Evolutionary conservation across 2,797 vertebrate species (phyloP), one percentile per base, ranked within the genome.

Genomic region (Florisuga fusca): DNA sequence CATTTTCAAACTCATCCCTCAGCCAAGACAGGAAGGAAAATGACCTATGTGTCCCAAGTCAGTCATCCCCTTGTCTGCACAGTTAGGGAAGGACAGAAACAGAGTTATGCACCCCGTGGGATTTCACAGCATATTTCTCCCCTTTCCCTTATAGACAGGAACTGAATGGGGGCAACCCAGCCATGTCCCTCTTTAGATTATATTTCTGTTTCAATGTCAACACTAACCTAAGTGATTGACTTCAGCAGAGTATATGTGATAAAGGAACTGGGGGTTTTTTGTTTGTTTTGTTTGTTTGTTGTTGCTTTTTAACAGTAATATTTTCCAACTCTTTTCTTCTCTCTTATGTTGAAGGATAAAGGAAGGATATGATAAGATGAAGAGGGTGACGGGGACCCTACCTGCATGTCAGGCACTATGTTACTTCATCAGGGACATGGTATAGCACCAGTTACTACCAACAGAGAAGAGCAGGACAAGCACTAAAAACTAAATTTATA

Each of bases 51-150:
- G 45, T 84, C 59, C 53, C 45, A 82, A 61, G 26, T 67, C 4
- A 6, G 50, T 41, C 43, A 62, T 26, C 7, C 67, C 23, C n/a
- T 23, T 53, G 31, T 5, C 69, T 64, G 19, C 18, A 8, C 7
- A 2, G 2, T 7, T 31, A 43, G 11, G 9, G 21, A n/a, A 74
- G 29, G 8, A 50, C 38, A 73, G 69, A 77, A 20, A 3, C 51
- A 72, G 43, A 82, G 11, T 12, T 31, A 8, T 5, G 3, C 2
- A 6, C 0, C 16, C 25, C 1, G 0, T 27, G 51, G 29, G 15
- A 75, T 43, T 48, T 91, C 10, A 29, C 2, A 8, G 1, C 15
- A 1, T 17, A 26, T 27, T 4, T 1, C 5, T 41, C 5, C 10
- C 16, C 14, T 63, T 82, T 6, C 5, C 3, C 21, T 54, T 75